Base-by-base conservation (phyloP, 2,113 vertebrate genomes). In the Beaufortia kweichowensis region DNA sequence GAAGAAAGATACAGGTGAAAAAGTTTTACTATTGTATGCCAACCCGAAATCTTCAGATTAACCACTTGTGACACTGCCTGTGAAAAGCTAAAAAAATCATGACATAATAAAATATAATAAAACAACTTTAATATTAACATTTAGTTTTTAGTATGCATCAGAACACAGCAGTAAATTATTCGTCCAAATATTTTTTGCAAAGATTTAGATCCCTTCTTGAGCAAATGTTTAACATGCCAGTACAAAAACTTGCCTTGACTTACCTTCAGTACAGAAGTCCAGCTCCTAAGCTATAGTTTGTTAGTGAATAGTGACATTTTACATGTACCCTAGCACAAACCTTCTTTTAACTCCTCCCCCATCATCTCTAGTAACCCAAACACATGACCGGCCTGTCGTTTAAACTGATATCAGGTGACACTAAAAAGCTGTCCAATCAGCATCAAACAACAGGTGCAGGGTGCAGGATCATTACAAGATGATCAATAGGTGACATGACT, bases 371-470 rank as follows among this genome's bases (percentile, higher is more conserved):
- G 79, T 82, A 74, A 78, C 57, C 26, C 57, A 62, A 57, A 82
- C 83, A 81, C 84, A 65, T 43, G 68, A 77, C 24, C 55, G 5
- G 12, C 64, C 76, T 79, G 77, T 63, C 3, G 0, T 72, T 79
- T 33, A 55, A 35, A 57, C 75, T 62, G 66, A 57, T 86, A 89
- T 88, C 83, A 82, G 83, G 75, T 85, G 29, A 81, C 87, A 82
- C 46, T 48, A 59, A 84, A 75, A 81, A 79, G 71, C 41, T 46
- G 23, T 63, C 60, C 66, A 82, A 14, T 64, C 43, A 50, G 31
- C 62, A 64, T 83, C 81, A 83, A 85, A 59, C 81, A 85, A 86
- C 81, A 81, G 82, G 65, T 78, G 81, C 61, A 78, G 28, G 10
- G 31, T 48, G 24, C 19, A 26, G 43, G 67, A 62, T 77, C 17